phyloP scores from a whole-genome alignment of 2,888 invertebrate species.

The Drosophila barbarae region DNA sequence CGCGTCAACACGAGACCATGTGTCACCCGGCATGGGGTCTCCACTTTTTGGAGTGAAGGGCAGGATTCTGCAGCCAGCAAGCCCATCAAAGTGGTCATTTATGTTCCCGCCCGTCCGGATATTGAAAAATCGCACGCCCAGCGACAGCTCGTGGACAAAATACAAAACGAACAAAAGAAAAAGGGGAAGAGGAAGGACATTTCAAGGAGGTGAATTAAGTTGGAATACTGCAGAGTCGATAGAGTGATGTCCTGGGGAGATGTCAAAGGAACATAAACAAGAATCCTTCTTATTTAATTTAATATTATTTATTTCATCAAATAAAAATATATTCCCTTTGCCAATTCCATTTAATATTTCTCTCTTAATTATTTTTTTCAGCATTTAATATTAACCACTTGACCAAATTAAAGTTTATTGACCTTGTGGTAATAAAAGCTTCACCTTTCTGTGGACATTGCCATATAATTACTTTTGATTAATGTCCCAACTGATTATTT shows the following conservation, averaged over 20 bases:
- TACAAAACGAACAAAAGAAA: not conserved
- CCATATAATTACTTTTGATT: conserved; percentile 9
- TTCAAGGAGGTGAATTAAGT: conserved; percentile 13
- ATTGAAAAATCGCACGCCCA: conserved; percentile 66
- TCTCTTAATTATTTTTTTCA: not conserved
- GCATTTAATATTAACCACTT: not conserved
- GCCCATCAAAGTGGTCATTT: conserved; percentile 56
- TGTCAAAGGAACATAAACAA: not conserved
- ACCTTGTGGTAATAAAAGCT: conserved; percentile 9
- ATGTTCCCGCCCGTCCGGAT: conserved; percentile 50
- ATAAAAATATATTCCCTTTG: not conserved
- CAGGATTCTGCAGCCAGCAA: conserved; percentile 14
- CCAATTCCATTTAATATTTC: not conserved
- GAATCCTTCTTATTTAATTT: not conserved
- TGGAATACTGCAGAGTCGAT: not conserved
- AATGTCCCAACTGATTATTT: conserved; percentile 9
- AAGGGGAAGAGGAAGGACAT: not conserved
- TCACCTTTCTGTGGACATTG: conserved; percentile 8
- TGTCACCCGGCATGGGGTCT: conserved; percentile 58
- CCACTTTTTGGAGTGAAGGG: conserved; percentile 18
- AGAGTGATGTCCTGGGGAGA: not conserved
- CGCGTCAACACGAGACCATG: conserved; percentile 73
- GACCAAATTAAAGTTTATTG: conserved; percentile 12
- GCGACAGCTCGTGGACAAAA: conserved; percentile 30
- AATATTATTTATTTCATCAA: not conserved